A percentile compares a stretch with the other conserved stretches of the same genome.
phyloP scores from a whole-genome alignment of 2,797 vertebrate species.

The Pseudomugil tenellus region DNA sequence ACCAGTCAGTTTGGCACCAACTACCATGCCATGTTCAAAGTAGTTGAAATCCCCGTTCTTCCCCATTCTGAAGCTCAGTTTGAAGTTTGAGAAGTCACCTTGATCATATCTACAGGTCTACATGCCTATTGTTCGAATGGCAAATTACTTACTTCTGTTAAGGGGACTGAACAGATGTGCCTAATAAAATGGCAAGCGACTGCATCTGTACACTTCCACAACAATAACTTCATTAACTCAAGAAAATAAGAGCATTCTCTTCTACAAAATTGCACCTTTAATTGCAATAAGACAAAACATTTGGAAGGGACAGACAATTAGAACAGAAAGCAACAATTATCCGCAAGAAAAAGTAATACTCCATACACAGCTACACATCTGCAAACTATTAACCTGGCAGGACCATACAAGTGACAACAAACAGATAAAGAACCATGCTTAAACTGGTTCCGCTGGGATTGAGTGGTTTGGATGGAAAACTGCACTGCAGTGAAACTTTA shows the following conservation, averaged over 20 bases:
- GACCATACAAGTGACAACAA: conserved; percentile 48
- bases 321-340: conserved; percentile 27
- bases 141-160: not conserved
- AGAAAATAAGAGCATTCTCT: not conserved
- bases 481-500: conserved; percentile 49
- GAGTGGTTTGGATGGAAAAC: conserved; percentile 55
- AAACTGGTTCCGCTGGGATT: conserved; percentile 29
- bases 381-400: conserved; percentile 45
- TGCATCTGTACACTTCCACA: not conserved
- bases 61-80: not conserved
- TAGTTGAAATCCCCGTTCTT: no score
- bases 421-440: conserved; percentile 53
- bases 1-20: no score
- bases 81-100: no score
- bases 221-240: not conserved
- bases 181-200: not conserved
- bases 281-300: conserved; percentile 8
- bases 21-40: no score
- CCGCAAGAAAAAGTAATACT: conserved; percentile 20
- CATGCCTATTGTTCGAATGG: not conserved
- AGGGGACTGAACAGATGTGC: not conserved
- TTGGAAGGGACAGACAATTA: conserved; percentile 11
- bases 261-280: conserved; percentile 6
- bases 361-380: conserved; percentile 43
- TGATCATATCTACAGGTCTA: not conserved